Conservation (phyloP, 2,797 vertebrate species). For the Parambassis ranga region DNA sequence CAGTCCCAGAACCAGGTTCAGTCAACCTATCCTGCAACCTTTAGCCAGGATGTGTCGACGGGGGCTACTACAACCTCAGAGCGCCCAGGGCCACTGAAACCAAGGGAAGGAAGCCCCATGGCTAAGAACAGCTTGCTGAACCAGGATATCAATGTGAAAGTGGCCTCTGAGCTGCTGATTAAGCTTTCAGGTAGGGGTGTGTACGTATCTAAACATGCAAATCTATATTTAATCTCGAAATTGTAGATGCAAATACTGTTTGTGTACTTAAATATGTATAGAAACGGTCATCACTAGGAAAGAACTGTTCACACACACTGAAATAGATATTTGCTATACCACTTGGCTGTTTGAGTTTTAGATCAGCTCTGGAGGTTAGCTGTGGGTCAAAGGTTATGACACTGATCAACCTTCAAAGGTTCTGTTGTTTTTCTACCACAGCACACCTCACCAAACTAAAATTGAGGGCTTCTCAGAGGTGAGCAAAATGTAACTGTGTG, state of each 20-base stretch:
- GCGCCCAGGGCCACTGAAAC: constrained; percentile 73
- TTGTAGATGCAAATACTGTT: no score
- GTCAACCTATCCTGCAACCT: constrained; percentile 76
- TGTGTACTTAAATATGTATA: background rate
- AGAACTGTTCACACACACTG: background rate
- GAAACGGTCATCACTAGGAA: background rate
- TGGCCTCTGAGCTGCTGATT: constrained; percentile 97
- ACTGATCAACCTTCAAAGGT: constrained; percentile 17
- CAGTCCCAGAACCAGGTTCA: constrained; percentile 71
- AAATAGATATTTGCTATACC: constrained; percentile 2
- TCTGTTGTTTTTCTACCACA: constrained; percentile 20
- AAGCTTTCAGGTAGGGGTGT: constrained; percentile 92
- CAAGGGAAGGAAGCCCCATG: constrained; percentile 82
- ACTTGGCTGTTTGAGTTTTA: constrained; percentile 7
- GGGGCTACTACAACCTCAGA: constrained; percentile 69
- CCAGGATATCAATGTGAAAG: constrained; percentile 93
- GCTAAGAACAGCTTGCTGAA: constrained; percentile 84
- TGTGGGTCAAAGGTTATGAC: constrained; percentile 26
- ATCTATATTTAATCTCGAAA: no score
- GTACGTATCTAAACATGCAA: background rate
- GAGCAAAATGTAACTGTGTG: constrained; percentile 16
- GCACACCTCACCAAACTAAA: constrained; percentile 24
- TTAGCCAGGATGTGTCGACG: constrained; percentile 81
- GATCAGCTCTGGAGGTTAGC: constrained; percentile 21
- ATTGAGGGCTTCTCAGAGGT: constrained; percentile 40